A percentile compares a stretch with the other conserved stretches of the same genome.
These are phyloP conservation scores for Aphodius sticticus DNA, from an alignment of 2,888 invertebrate species.

Conservation along the genomic window DNA sequence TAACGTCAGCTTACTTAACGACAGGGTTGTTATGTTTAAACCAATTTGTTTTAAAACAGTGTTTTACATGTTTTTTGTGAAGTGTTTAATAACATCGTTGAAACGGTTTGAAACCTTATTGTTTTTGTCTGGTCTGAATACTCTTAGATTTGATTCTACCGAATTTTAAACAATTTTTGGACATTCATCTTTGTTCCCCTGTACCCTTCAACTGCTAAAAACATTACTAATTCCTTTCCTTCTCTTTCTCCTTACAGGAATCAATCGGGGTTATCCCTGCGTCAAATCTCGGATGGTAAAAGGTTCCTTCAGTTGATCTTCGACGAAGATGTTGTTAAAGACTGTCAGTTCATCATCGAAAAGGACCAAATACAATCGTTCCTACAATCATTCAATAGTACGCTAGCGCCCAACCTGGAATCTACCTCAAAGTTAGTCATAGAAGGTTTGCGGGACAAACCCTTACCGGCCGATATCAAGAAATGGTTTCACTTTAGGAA, in stretches of 20 bases:
- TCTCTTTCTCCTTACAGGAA: constrained; percentile 40
- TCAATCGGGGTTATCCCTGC: constrained; percentile 67
- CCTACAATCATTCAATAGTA: constrained; percentile 66
- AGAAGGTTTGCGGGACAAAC: constrained; percentile 61
- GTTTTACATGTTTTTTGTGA: too few species aligned
- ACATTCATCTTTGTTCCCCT: not conserved
- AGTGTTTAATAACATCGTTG: too few species aligned
- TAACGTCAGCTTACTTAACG: too few species aligned
- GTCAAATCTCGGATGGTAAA: constrained; percentile 73
- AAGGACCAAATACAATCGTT: constrained; percentile 66
- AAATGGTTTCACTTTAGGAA: constrained; percentile 68
- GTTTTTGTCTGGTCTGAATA: too few species aligned
- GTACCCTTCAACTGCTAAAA: not conserved
- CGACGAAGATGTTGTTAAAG: constrained; percentile 67
- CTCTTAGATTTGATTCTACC: too few species aligned
- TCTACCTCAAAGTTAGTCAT: constrained; percentile 64
- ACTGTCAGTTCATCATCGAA: constrained; percentile 73
- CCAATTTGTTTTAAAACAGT: too few species aligned
- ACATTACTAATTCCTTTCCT: constrained; percentile 19
- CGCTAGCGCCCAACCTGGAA: constrained; percentile 57
- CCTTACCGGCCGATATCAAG: constrained; percentile 62
- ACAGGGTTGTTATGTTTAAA: too few species aligned
- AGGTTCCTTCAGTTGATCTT: constrained; percentile 76
- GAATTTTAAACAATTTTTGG: too few species aligned
- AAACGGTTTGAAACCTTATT: too few species aligned